Base-by-base conservation (phyloP, 2,113 vertebrate species). In the Plectropomus leopardus region DNA sequence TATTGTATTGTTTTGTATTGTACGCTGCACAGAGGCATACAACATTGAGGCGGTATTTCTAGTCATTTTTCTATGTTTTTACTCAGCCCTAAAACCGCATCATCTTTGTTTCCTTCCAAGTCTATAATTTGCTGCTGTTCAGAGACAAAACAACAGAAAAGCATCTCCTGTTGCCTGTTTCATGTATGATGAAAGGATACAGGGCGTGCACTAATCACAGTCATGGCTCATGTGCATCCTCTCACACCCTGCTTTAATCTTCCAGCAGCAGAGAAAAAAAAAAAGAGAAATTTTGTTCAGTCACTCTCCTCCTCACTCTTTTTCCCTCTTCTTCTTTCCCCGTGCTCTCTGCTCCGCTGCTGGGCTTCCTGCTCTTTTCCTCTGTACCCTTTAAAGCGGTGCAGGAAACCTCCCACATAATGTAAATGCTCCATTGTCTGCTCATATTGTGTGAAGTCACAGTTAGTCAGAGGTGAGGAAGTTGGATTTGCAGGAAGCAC, bases 401-500 rank as follows among this genome's bases (percentile, higher is more conserved):
- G 66, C 78, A 57, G 71, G 77, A 85, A 68, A 26, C 67, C 53
- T n/a, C 54, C 66, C 66, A 26, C 58, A 23, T 4, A 10, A 13
- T 7, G 3, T 3, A 32, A 45, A 55, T 7, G 61, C 61, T 73
- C 63, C 76, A 74, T 78, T 80, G 24, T 44, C 36, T 16, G 4
- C 45, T 60, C 19, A 4, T 57, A 65, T 55, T 72, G 72, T 72
- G 71, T 72, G 51, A 23, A 44, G 24, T 69, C 50, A 48, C 4
- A 80, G 44, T 53, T 19, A 40, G 50, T 28, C 3, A 5, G 50
- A 76, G 47, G 45, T 77, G 70, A 70, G 84, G 89, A 89, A 87
- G 80, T 78, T 36, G 45, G 63, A 69, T 7, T 51, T 61, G 69
- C 55, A 83, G 87, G 87, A 89, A 88, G n/a, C 19, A 0, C 28